Conservation (phyloP, 2,113 vertebrate species). For the Urocynchramus pylzowi region DNA sequence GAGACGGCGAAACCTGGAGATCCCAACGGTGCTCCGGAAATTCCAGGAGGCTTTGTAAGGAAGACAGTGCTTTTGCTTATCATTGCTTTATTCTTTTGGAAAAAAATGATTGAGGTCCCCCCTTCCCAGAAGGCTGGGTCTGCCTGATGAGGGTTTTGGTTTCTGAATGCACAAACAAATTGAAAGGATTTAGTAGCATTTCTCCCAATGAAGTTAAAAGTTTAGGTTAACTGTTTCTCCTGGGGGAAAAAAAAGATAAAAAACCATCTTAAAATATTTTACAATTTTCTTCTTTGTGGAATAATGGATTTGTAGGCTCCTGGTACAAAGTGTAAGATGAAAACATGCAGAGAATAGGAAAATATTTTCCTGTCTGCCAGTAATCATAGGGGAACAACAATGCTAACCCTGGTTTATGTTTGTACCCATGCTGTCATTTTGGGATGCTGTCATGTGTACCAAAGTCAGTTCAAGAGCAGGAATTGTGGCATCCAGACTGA, state of each 20-base stretch:
- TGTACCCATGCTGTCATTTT: not conserved
- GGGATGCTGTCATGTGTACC: not conserved
- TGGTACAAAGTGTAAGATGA: not conserved
- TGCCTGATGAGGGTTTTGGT: not conserved
- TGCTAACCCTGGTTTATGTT: not conserved
- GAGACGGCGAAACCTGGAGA: conserved; percentile 81
- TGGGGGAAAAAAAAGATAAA: fast-evolving
- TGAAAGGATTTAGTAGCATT: not conserved
- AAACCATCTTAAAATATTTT: not conserved
- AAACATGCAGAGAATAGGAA: not conserved
- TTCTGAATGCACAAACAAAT: not conserved
- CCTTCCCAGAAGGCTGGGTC: not conserved
- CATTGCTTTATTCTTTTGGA: not conserved
- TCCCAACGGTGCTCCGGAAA: conserved; percentile 85
- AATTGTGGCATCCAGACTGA: not conserved
- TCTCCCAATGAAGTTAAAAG: not conserved
- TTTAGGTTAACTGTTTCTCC: not conserved
- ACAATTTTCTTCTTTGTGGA: not conserved
- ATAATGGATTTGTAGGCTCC: not conserved
- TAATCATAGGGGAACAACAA: not conserved
- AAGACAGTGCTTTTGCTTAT: not conserved
- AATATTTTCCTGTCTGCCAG: not conserved
- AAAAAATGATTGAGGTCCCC: not conserved
- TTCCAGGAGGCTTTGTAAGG: conserved; percentile 92
- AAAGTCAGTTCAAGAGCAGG: not conserved